Conservation (phyloP, 2,888 invertebrate genomes). For the Cantharis rufa region DNA sequence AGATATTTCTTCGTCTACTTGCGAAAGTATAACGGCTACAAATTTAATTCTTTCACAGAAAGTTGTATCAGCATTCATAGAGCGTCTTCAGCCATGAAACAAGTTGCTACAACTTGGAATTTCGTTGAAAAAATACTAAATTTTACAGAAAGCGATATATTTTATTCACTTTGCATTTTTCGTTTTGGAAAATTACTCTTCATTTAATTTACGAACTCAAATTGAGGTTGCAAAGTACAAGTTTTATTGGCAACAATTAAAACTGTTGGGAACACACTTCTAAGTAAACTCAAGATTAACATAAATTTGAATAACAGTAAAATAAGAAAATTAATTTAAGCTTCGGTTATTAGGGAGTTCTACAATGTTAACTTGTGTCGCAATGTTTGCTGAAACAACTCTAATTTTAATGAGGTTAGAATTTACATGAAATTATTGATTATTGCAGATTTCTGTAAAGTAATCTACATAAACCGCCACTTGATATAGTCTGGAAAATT, state of each 20-base stretch:
- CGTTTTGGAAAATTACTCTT: no score
- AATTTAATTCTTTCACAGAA: not conserved
- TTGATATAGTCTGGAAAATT: not conserved
- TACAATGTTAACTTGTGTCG: not conserved
- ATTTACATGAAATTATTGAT: not conserved
- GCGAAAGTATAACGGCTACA: not conserved
- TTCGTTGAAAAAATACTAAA: not conserved
- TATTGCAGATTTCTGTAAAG: not conserved
- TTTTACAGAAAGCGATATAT: not conserved
- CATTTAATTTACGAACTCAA: not conserved
- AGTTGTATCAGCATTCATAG: not conserved
- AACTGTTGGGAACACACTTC: not conserved
- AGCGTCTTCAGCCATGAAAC: not conserved
- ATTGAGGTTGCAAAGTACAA: not conserved
- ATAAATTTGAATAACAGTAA: not conserved
- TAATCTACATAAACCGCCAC: not conserved
- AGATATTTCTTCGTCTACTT: not conserved
- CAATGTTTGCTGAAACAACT: not conserved
- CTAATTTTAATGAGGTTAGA: not conserved
- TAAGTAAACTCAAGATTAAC: not conserved
- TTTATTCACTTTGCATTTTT: not conserved
- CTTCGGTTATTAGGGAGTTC: not conserved
- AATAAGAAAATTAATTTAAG: not conserved
- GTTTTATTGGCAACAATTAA: not conserved
- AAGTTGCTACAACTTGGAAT: not conserved